Base-by-base conservation (phyloP, 2,113 vertebrate genomes). In the Proteles cristata region DNA sequence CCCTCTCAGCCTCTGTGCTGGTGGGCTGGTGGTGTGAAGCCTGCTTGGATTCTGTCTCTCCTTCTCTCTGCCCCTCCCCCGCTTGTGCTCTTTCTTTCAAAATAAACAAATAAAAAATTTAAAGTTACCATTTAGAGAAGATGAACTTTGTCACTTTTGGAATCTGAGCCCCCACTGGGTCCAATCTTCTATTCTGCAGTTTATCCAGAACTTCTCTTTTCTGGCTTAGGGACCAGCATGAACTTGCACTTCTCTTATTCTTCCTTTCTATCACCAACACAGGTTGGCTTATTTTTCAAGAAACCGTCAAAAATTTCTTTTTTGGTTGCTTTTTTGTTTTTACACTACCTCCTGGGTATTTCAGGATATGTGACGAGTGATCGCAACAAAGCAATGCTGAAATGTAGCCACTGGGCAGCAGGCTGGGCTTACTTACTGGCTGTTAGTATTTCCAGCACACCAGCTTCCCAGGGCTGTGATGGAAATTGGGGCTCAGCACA, bases 281-380 rank as follows among this genome's bases (percentile, higher is more conserved):
- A 61, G n/a, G n/a, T 48, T 58, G 81, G 43, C 88, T 95, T 61
- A 31, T 83, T 63, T 92, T 93, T 77, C 88, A 95, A 86, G 14
- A 48, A 68, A 19, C 6, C 15, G 25, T 61, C n/a, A 73, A 12
- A 43, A 43, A 48, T 31, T 15, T 14, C 6, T 28, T 48, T 77
- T 15, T 77, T 31, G 45, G 43, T 31, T 48, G 43, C 12, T 66
- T 76, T 45, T 48, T 76, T 28, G 43, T 63, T 96, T 81, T 19
- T 19, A 21, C 12, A 39, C 82, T n/a, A 50, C 19, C 25, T 89
- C 79, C 43, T 43, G 48, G 89, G 92, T 86, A 45, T 65, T 83
- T n/a, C 15, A 73, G 81, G 79, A 7, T 25, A 15, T 23, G 4
- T 68, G 83, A 63, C 45, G 61, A 50, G 65, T 39, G 71, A 66